Base-by-base conservation (phyloP, 2,797 vertebrate species). In the Psittacula echo region DNA sequence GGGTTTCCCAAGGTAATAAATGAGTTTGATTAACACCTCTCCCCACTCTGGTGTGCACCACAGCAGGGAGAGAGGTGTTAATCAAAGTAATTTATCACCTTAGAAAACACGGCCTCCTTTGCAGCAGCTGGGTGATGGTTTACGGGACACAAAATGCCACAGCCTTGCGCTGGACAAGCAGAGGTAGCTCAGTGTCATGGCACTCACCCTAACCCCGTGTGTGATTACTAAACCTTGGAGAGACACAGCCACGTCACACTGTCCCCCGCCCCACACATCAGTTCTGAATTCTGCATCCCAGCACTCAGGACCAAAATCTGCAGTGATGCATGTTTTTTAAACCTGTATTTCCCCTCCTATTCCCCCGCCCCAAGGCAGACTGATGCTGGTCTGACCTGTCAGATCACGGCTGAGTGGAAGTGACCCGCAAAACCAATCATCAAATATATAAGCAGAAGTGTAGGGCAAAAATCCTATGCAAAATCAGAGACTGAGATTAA, bases 171-270 rank as follows among this genome's bases (percentile, higher is more conserved):
- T 61, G 73, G 27, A 64, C 61, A 44, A 6, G 13, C 4, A 21
- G 29, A 8, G 41, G 14, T 17, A 51, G 19, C 4, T 14, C 22
- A 3, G 0, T 1, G 21, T 20, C 15, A 13, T 0, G 0, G 50
- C 6, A 5, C 56, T 32, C 41, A 29, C 6, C 7, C 16, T 4
- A 71, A 30, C 5, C 39, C 71, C 27, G 8, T 2, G 3, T 14
- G 53, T 9, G n/a, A 24, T 32, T 41, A 51, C 66, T 64, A 58
- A 48, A 58, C 16, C 62, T 54, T 21, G 8, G 34, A 32, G 39
- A 42, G 19, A 53, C 37, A 32, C 1, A 2, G 20, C 7, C 0
- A 4, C 21, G 17, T 65, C 44, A 29, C 6, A 5, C 42, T 37
- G 11, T 67, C 37, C 47, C 29, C 37, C 58, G 44, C 21, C 61